Base-by-base conservation (phyloP, 2,888 invertebrate genomes). In the Brenthis daphne region DNA sequence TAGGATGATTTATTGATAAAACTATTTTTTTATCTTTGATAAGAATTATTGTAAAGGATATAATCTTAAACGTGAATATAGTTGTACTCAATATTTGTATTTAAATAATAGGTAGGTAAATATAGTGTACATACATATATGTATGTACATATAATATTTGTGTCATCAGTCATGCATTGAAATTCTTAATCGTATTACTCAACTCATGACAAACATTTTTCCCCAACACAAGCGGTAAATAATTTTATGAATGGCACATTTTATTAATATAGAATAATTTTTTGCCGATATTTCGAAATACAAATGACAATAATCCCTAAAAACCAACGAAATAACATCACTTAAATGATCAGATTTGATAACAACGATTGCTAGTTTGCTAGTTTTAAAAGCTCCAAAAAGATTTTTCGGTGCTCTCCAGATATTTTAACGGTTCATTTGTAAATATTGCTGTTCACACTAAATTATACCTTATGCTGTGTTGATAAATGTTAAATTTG, bases 341-440 rank as follows among this genome's bases (percentile, higher is more conserved):
- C 67, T 67, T 60, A 55, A 58, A 56, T 58, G 11, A 64, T 64
- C 57, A 48, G 20, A 43, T 56, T 67, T 54, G 24, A 56, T 58
- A 55, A 53, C 51, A 24, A 24, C 47, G 64, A 43, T 20, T 51
- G 67, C 55, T 37, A 11, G 37, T 8, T 29, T 43, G 37, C 37
- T 8, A 43, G 50, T 64, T 69, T 69, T n/a, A 37, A 67, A 67
- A 61, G 54, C 69, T 69, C 61, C 37, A 64, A 67, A 71, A 69
- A 64, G 64, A 72, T 69, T 69, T 67, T 58, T 57, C 54, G 65
- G 68, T 72, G 70, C 67, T 33, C 69, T 57, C 65, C 55, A 64
- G 64, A 65, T 55, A 67, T 64, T 69, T 66, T 60, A 65, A 16
- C 24, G 50, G 48, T 48, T 8, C 16, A 47, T 55, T 58, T 65